phyloP scores from a whole-genome alignment of 2,113 vertebrate genomes.

The Orientallactaga bullata region DNA sequence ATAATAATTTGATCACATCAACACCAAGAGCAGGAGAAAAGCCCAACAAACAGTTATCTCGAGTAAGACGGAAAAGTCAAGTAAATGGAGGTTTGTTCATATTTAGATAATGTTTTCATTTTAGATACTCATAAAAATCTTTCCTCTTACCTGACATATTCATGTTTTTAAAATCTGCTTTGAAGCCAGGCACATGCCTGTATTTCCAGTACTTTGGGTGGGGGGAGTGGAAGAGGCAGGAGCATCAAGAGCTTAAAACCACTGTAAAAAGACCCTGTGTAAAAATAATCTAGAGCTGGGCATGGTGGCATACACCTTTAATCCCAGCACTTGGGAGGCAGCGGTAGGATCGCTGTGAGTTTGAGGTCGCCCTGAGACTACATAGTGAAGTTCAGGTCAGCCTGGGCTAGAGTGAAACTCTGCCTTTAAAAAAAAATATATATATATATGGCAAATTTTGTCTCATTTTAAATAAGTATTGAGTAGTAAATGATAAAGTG shows the following conservation, averaged over 20 bases:
- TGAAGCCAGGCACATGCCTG: background rate
- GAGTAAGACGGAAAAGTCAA: constrained; percentile 93
- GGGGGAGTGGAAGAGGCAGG: background rate
- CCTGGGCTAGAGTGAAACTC: no score
- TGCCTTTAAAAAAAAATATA: background rate
- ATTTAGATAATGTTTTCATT: constrained; percentile 15
- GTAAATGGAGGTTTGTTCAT: constrained; percentile 93
- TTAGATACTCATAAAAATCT: constrained; percentile 43
- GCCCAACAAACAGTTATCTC: constrained; percentile 90
- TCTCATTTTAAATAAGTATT: constrained; percentile 47
- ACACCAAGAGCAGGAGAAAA: constrained; percentile 91
- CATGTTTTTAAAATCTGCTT: constrained; percentile 52
- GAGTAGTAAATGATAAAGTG: constrained; percentile 23
- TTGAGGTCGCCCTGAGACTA: no score
- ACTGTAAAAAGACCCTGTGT: background rate
- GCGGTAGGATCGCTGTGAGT: no score
- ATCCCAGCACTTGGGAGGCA: no score
- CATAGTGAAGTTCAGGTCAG: no score
- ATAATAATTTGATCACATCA: constrained; percentile 96
- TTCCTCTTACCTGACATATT: background rate
- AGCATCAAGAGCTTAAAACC: background rate
- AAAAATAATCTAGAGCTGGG: background rate
- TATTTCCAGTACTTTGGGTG: background rate
- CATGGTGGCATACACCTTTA: no score
- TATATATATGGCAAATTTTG: background rate